Conservation (phyloP, 2,113 vertebrate genomes). For the Thymallus thymallus region DNA sequence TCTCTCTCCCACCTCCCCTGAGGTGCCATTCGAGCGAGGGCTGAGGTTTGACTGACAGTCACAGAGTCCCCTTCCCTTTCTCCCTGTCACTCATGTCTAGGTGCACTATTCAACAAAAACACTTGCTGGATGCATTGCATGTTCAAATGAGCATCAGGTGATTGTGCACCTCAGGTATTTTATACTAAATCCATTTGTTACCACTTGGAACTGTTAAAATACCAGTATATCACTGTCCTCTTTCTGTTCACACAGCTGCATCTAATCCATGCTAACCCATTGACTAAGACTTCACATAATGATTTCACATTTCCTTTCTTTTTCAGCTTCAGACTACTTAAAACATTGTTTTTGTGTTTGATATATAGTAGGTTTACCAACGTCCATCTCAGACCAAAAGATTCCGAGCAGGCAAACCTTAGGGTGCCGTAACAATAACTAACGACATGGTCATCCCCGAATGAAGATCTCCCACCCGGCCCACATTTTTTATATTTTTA, state of each 20-base stretch:
- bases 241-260: not conserved
- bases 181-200: not conserved
- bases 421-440: too few species aligned
- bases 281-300: not conserved
- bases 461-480: too few species aligned
- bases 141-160: not conserved
- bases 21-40: too few species aligned
- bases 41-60: not conserved
- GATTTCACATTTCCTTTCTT: not conserved
- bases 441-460: too few species aligned
- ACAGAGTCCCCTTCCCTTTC: not conserved
- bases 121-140: not conserved
- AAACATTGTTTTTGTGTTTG: not conserved
- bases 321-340: too few species aligned
- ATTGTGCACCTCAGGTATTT: not conserved
- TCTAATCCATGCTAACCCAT: not conserved
- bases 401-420: too few species aligned
- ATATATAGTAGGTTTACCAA: not conserved
- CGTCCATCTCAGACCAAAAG: not conserved
- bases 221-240: not conserved
- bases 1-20: not conserved
- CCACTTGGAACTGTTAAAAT: not conserved
- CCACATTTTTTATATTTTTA: too few species aligned
- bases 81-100: not conserved
- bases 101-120: not conserved